Percentiles rank a stretch among this genome's conserved stretches.
These are phyloP conservation scores for Orthosia gothica DNA, from an alignment of 2,888 invertebrate species.

Conservation along the genomic window DNA sequence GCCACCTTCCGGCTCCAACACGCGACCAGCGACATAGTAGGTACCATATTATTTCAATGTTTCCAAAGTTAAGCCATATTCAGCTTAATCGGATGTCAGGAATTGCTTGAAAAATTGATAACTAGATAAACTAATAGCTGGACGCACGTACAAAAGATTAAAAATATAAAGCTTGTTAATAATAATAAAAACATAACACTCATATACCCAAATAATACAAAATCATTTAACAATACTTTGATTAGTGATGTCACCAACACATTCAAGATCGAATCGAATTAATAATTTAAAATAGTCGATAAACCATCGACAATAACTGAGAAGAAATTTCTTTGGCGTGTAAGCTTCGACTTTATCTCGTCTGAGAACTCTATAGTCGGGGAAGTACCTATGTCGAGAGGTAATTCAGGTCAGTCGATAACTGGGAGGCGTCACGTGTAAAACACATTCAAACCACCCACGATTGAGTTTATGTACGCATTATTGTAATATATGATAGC, in stretches of 20 bases:
- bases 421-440: neutral
- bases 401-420: neutral
- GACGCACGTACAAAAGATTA: too few relatives aligned
- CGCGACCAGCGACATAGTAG: too few relatives aligned
- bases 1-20: too few relatives aligned
- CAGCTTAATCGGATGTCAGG: too few relatives aligned
- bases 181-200: too few relatives aligned
- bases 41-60: too few relatives aligned
- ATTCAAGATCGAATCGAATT: neutral
- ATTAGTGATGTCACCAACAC: neutral
- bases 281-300: neutral
- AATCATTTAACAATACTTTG: neutral
- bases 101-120: too few relatives aligned
- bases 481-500: neutral
- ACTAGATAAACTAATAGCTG: too few relatives aligned
- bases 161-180: too few relatives aligned
- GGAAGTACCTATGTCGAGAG: neutral
- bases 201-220: neutral
- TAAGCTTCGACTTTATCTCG: too few relatives aligned
- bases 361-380: constrained; percentile 31
- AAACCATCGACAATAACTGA: constrained; percentile 14
- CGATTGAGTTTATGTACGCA: neutral
- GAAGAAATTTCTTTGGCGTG: too few relatives aligned
- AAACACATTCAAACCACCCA: neutral
- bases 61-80: too few relatives aligned